A percentile compares a stretch with the other conserved stretches of the same genome.
phyloP scores from a whole-genome alignment of 1,140 invertebrate species.

The Tribolium castaneum region DNA sequence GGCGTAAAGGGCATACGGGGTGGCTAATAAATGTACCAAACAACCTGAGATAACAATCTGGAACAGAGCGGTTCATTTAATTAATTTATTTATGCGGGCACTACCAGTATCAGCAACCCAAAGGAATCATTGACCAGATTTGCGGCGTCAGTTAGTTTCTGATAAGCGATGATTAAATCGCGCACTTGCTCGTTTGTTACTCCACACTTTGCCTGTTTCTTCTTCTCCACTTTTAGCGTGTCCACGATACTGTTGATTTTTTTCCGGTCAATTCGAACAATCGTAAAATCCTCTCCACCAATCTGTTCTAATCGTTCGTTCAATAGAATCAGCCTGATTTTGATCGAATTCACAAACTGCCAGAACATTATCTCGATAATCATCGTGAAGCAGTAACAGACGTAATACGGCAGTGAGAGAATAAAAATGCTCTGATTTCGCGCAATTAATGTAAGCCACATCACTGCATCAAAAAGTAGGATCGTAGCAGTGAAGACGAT shows the following conservation, averaged over 20 bases:
- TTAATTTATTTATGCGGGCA: not conserved
- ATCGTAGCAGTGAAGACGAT: not conserved
- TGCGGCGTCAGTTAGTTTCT: not conserved
- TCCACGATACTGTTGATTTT: not conserved
- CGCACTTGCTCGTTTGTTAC: not conserved
- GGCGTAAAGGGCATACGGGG: not conserved
- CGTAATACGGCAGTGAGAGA: not conserved
- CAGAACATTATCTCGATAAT: constrained; percentile 2
- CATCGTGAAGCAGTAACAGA: not conserved
- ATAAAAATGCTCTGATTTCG: not conserved
- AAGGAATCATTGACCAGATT: constrained; percentile 3
- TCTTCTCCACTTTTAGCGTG: not conserved
- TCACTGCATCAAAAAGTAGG: not conserved
- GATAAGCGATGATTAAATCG: not conserved
- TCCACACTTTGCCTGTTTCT: no score
- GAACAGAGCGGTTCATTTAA: not conserved
- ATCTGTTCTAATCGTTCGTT: not conserved
- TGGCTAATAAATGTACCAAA: constrained; percentile 17
- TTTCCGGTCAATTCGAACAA: not conserved
- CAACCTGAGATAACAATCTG: constrained; percentile 11
- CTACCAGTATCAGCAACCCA: constrained; percentile 12
- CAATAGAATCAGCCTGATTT: not conserved
- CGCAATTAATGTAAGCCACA: not conserved
- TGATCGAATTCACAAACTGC: constrained; percentile 9
- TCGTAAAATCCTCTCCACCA: not conserved